Conservation (phyloP, 2,113 vertebrate genomes). For the Cheilinus undulatus region DNA sequence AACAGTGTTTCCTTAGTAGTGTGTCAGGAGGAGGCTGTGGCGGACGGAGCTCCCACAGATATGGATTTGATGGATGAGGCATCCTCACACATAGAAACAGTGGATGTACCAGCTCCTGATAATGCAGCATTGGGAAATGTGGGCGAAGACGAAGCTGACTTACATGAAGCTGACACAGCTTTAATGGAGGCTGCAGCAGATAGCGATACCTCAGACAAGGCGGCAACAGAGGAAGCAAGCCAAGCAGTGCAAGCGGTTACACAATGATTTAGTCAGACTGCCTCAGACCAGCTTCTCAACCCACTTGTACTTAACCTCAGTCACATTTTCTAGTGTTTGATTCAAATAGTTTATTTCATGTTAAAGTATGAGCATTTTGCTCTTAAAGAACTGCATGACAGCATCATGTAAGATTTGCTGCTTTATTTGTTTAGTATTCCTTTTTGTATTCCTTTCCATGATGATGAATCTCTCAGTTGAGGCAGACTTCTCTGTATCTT, state of each 20-base stretch:
- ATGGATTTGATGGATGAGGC: slow-evolving; percentile 16
- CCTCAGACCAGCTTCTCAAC: slow-evolving; percentile 79
- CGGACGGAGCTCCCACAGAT: slow-evolving; percentile 6
- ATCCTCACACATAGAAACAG: slow-evolving; percentile 9
- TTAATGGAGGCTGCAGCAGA: slow-evolving; percentile 52
- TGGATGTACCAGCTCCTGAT: slow-evolving; percentile 6
- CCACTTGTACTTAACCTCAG: slow-evolving; percentile 85
- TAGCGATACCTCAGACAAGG: slow-evolving; percentile 54
- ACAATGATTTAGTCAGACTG: slow-evolving; percentile 75
- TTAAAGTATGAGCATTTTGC: slow-evolving; percentile 83
- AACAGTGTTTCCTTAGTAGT: slow-evolving; percentile 37
- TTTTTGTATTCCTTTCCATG: slow-evolving; percentile 82
- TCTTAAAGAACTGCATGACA: slow-evolving; percentile 79
- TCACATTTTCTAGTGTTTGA: slow-evolving; percentile 83
- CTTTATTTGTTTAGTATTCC: slow-evolving; percentile 80
- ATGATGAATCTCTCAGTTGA: slow-evolving; percentile 72
- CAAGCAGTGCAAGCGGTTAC: slow-evolving; percentile 84
- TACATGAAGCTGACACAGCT: slow-evolving; percentile 10
- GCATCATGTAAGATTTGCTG: slow-evolving; percentile 87
- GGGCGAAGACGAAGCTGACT: slow-evolving; percentile 13
- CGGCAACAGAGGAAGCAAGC: slow-evolving; percentile 53
- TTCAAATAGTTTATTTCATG: slow-evolving; percentile 78
- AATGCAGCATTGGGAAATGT: slow-evolving; percentile 4
- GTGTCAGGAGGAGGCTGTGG: slow-evolving; percentile 28
- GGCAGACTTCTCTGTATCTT: slow-evolving; percentile 80